Evolutionary conservation across 2,113 vertebrate species (phyloP).

Genomic region (Solenodon paradoxus): DNA sequence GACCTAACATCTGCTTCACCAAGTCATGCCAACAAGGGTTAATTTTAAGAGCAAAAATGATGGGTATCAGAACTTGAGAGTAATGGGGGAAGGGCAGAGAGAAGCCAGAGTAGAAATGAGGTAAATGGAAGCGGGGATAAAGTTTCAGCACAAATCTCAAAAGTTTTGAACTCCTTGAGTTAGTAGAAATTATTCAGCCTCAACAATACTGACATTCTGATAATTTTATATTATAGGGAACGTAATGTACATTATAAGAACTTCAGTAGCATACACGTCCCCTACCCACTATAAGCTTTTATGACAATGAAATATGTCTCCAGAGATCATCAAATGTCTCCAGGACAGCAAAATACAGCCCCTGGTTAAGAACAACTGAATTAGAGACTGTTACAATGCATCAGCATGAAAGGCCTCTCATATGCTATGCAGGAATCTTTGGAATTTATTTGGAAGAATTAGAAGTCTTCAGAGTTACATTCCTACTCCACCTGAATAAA

Average conservation of each 20-base stretch:
- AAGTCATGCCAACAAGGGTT: too few species aligned
- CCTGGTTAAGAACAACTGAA: neutral
- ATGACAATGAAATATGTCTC: slow-evolving; percentile 30
- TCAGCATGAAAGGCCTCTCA: slow-evolving; percentile 57
- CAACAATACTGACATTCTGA: neutral
- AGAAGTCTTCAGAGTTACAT: slow-evolving; percentile 40
- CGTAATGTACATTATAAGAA: neutral
- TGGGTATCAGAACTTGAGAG: neutral
- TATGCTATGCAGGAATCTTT: slow-evolving; percentile 52
- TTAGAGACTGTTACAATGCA: slow-evolving; percentile 34
- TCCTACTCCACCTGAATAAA: slow-evolving; percentile 67
- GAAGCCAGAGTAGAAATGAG: neutral
- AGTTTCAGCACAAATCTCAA: neutral
- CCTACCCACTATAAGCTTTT: neutral
- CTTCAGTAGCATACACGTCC: neutral
- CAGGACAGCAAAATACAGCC: neutral
- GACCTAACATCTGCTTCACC: too few species aligned
- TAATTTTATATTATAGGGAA: neutral
- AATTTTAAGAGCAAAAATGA: slow-evolving; percentile 21
- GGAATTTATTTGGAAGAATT: slow-evolving; percentile 65
- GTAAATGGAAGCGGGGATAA: neutral
- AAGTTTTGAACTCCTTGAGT: neutral
- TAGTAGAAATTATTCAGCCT: neutral
- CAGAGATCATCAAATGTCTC: neutral
- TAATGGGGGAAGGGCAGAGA: neutral